Base-by-base conservation (phyloP, 2,888 invertebrate genomes). In the Tetanocera ferruginea region DNA sequence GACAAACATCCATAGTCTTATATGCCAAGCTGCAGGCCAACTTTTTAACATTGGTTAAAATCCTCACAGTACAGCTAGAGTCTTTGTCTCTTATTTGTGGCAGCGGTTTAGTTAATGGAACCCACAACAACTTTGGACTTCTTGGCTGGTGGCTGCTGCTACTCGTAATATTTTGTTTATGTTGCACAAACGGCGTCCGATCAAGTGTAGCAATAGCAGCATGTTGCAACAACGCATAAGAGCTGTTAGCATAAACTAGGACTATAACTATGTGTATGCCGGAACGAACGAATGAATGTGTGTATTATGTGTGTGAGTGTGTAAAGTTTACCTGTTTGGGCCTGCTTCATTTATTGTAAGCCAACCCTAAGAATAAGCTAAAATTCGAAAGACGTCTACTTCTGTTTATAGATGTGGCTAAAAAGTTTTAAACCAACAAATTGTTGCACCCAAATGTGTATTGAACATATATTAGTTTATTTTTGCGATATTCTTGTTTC, bases 101-200 rank as follows among this genome's bases (percentile, higher is more conserved):
- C 28, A 51, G 19, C 69, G 69, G 69, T n/a, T 34, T 64, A 11
- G 60, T 74, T 74, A 74, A 74, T 74, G 74, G 51, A 25, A 66
- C 31, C 75, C 73, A 49, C 73, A 73, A 43, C 60, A 62, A 73
- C 73, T 73, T 73, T 73, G 28, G 11, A 23, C 25, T 62, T 49
- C 23, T 69, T 49, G 51, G 28, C 8, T 64, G 28, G 17, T 37
- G 60, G 49, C 23, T 55, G n/a, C 14, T 62, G n/a, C 25, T 69
- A n/a, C n/a, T 25, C 19, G 8, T 19, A 69, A 25, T 71, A 34
- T 11, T 34, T 57, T 34, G 31, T 55, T 72, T 55, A 57, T 67
- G 52, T 52, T 62, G 62, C 62, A 62, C n/a, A 49, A 9, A 34
- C 34, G 28, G 74, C 14, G 11, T 17, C 64, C 25, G 51, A 51